These are phyloP conservation scores for Boleophthalmus pectinirostris DNA, from an alignment of 2,113 vertebrate species.

Conservation along the genomic window DNA sequence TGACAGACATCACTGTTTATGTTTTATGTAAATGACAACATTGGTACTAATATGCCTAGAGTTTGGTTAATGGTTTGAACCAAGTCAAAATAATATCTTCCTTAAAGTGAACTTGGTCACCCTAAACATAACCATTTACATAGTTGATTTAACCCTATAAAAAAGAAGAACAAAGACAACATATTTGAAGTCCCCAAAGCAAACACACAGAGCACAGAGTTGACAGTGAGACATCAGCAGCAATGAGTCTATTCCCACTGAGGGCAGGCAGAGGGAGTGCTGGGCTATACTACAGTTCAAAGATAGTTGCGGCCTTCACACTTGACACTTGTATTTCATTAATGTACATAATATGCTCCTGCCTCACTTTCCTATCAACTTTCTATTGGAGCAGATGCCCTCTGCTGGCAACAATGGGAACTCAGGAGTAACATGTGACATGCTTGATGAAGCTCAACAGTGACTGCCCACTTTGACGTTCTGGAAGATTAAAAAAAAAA, in stretches of 20 bases:
- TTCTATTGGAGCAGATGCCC: neutral
- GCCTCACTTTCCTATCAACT: neutral
- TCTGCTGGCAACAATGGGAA: neutral
- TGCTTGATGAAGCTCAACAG: neutral
- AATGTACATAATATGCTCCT: neutral
- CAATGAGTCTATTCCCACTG: constrained; percentile 15
- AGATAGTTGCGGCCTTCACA: neutral
- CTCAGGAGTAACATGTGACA: neutral
- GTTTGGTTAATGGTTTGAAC: constrained; percentile 10
- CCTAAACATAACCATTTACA: constrained; percentile 20
- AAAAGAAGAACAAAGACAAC: constrained; percentile 48
- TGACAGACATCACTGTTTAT: neutral
- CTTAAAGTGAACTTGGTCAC: no score
- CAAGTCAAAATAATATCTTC: no score
- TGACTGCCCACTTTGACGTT: neutral
- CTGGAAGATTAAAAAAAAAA: no score
- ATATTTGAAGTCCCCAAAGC: constrained; percentile 46
- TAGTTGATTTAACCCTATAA: constrained; percentile 22
- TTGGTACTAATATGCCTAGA: neutral
- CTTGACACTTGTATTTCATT: neutral
- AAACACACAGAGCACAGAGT: constrained; percentile 42
- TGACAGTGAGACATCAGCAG: constrained; percentile 42
- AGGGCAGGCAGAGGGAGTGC: constrained; percentile 23
- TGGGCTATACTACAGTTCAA: constrained; percentile 10
- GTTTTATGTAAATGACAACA: neutral